phyloP scores from a whole-genome alignment of 2,888 invertebrate genomes.

The Andrena trimmerana region DNA sequence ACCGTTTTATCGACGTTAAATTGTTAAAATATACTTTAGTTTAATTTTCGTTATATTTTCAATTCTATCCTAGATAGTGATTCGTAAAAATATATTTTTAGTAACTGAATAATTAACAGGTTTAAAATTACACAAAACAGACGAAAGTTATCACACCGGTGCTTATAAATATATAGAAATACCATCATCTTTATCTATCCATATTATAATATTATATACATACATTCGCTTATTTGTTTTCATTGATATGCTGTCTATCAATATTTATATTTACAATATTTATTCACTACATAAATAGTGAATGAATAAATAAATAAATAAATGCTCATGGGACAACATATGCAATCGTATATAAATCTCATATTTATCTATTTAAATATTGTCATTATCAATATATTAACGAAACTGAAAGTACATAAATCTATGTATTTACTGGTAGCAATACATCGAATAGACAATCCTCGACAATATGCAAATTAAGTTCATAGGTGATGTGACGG shows the following conservation, averaged over 20 bases:
- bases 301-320: no score
- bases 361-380: neutral
- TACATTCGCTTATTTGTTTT: no score
- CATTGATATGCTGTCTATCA: no score
- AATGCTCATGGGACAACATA: neutral
- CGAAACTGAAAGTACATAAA: neutral
- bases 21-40: neutral
- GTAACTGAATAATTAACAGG: neutral
- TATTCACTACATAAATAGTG: no score
- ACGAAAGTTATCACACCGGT: neutral
- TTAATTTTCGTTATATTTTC: neutral
- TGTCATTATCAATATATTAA: neutral
- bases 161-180: no score
- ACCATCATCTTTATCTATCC: no score
- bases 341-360: neutral
- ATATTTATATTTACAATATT: no score
- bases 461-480: conserved; percentile 27
- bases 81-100: neutral
- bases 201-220: no score
- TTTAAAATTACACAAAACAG: neutral
- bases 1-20: neutral
- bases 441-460: conserved; percentile 5
- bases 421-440: neutral
- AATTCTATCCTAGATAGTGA: neutral
- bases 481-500: conserved; percentile 47